A percentile compares a stretch with the other conserved stretches of the same genome.
Conservation (phyloP, 1,140 invertebrate species). For the Proales similis region DNA sequence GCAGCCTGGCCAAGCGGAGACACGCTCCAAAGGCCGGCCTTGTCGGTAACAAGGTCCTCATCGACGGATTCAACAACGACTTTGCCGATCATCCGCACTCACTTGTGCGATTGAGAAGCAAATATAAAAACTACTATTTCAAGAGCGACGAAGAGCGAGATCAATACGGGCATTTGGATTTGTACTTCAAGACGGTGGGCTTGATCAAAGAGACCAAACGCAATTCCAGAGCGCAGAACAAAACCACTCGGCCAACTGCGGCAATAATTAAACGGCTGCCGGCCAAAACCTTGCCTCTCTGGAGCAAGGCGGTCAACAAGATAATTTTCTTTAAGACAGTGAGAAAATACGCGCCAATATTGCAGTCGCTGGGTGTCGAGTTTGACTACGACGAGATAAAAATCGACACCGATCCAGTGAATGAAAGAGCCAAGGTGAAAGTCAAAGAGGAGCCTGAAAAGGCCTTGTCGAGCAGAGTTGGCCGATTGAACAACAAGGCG, state of each 20-base stretch:
- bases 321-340: slow-evolving; percentile 16
- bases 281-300: slow-evolving; percentile 11
- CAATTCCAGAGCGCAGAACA: not conserved
- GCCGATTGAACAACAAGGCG: not conserved
- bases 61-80: slow-evolving; percentile 35
- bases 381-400: not conserved
- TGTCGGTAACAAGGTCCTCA: slow-evolving; percentile 16
- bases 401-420: not conserved
- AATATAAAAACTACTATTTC: slow-evolving; percentile 33
- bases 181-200: slow-evolving; percentile 27
- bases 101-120: not conserved
- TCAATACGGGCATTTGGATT: slow-evolving; percentile 3
- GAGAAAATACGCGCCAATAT: not conserved
- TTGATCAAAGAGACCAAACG: slow-evolving; percentile 16
- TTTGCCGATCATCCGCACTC: slow-evolving; percentile 21
- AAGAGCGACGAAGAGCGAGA: slow-evolving; percentile 6
- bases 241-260: not conserved
- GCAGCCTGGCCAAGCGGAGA: not conserved
- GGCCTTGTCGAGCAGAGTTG: not conserved
- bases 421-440: not conserved
- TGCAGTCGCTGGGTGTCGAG: slow-evolving; percentile 14
- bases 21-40: not conserved
- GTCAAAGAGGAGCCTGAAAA: slow-evolving; percentile 1
- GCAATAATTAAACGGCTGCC: not conserved
- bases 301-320: slow-evolving; percentile 17